Base-by-base conservation (phyloP, 35 echinoderm and acorn worm species). In the Stichopus chloronotus region DNA sequence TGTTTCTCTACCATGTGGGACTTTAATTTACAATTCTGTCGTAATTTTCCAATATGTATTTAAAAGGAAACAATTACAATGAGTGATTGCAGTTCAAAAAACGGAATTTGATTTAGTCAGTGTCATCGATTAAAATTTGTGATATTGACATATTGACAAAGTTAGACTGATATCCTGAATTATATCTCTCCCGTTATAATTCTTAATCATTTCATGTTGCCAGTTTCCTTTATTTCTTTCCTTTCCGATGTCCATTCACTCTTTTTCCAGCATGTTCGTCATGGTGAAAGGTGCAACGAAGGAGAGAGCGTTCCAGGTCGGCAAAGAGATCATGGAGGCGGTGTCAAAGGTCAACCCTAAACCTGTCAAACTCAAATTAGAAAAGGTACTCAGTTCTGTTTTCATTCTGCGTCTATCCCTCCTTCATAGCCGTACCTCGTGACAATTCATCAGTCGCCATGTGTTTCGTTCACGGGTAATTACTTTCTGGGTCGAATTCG, bases 331-430 rank as follows among this genome's bases (percentile, higher is more conserved):
- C 30, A 94, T 91, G 87, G 97, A 81, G 25, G 93, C 89, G 58
- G 95, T 99, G 13, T 94, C 95, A 25, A 95, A 94, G 24, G 94
- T 77, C 16, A 99, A 99, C 52, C 97, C 97, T 12, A 99, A 99
- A 91, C 97, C 97, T 53, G 97, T 99, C 55, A 99, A 98, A 88
- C 92, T 99, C 10, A 99, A 95, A 90, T 90, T 99, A 55, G 97
- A 99, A 83, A 99, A 99, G 94, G 97, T 98, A 57, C 22, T 22
- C 17, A 19, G 17, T 91, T 5, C 17, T 58, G 63, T n/a, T 95
- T 92, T 43, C 30, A 43, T 43, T 54, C n/a, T 60, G 7, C 65
- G 58, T 21, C 7, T 89, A 72, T 13, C 79, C 79, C 11, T 82
- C 4, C 79, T 21, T 82, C 17, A 82, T n/a, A 4, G 16, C 16